These are phyloP conservation scores for Tinamus guttatus DNA, from an alignment of 2,113 vertebrate species.

Conservation along the genomic window DNA sequence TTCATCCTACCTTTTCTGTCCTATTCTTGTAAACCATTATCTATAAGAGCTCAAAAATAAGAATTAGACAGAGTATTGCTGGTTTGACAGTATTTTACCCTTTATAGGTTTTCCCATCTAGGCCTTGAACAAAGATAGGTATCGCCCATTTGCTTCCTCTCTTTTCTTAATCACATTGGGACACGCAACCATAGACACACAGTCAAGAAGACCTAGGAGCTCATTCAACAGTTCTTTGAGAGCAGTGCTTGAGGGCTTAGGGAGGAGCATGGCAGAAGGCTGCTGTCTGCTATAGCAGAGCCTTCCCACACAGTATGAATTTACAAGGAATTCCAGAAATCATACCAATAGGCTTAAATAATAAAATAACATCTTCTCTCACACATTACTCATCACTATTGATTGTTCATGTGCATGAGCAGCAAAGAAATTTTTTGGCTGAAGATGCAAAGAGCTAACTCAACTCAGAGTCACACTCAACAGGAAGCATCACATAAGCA, in stretches of 20 bases:
- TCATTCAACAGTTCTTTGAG: background rate
- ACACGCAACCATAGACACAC: background rate
- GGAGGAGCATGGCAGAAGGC: background rate
- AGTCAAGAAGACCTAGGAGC: background rate
- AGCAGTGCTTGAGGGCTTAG: rapidly evolving
- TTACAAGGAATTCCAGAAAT: background rate
- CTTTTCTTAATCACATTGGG: background rate
- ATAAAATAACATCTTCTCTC: background rate
- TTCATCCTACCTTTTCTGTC: background rate
- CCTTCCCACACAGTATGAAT: background rate
- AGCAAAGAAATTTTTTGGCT: background rate
- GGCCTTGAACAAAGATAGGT: background rate
- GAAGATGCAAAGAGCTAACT: background rate
- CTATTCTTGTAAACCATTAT: rapidly evolving
- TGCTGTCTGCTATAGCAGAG: background rate
- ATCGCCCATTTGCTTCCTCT: background rate
- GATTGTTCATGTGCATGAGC: background rate
- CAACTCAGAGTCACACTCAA: background rate
- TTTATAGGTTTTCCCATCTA: background rate
- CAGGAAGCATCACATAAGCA: background rate
- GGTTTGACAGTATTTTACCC: background rate
- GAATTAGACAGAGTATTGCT: background rate
- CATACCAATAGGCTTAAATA: background rate
- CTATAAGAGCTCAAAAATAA: background rate
- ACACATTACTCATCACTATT: background rate